Evolutionary conservation across 2,888 invertebrate species (phyloP).

Genomic region (Aporophyla lueneburgensis): DNA sequence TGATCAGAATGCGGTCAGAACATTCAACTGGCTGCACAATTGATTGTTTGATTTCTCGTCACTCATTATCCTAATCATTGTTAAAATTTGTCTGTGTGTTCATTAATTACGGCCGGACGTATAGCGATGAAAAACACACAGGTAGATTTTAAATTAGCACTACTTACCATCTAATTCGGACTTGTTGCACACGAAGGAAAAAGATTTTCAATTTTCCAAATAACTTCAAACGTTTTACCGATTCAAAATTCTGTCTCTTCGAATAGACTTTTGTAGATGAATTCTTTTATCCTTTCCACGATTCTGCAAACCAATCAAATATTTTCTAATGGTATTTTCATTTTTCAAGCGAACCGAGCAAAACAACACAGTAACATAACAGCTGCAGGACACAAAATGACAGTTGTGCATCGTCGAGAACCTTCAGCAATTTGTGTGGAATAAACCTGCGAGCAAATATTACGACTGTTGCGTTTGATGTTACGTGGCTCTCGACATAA

Average conservation of each 20-base stretch:
- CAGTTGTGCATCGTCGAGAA: constrained; percentile 10
- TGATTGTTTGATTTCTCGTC: not conserved
- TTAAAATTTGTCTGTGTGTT: not conserved
- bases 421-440: constrained; percentile 20
- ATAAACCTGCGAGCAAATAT: constrained; percentile 13
- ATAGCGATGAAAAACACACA: not conserved
- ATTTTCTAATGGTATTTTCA: not conserved
- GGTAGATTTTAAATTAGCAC: not conserved
- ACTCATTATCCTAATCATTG: not conserved
- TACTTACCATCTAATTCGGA: not conserved
- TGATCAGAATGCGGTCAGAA: not conserved
- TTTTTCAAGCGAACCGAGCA: not conserved
- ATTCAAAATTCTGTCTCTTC: not conserved
- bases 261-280: not conserved
- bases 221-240: not conserved
- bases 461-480: not conserved
- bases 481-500: not conserved
- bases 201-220: not conserved
- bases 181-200: too few relatives aligned
- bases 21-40: not conserved
- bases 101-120: not conserved
- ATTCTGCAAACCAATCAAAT: not conserved
- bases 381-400: not conserved
- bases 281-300: not conserved
- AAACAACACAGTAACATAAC: not conserved